Percentiles rank a stretch among this genome's conserved stretches.
phyloP scores from a whole-genome alignment of 2,888 invertebrate genomes.

The Amiota communis region DNA sequence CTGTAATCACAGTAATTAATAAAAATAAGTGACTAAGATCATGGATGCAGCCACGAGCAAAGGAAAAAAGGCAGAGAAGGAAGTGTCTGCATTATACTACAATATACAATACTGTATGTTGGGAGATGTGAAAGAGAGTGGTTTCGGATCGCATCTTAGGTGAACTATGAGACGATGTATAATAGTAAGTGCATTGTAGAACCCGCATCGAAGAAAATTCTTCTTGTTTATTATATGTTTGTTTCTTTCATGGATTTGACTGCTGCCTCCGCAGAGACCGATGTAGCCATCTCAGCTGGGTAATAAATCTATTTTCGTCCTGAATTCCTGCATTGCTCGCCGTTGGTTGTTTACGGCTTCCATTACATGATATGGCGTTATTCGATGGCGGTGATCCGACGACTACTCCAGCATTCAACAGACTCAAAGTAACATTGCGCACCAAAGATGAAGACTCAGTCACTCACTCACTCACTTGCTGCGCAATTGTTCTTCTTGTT shows the following conservation, averaged over 20 bases:
- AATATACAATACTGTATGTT: not conserved
- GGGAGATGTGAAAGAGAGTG: slow-evolving; percentile 25
- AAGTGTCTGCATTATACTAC: slow-evolving; percentile 34
- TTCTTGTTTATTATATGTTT: not conserved
- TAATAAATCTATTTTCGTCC: slow-evolving; percentile 64
- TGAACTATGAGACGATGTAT: slow-evolving; percentile 28
- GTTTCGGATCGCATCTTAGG: slow-evolving; percentile 20
- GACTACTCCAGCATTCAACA: not conserved
- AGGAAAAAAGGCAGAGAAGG: slow-evolving; percentile 48
- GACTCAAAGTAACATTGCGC: no score
- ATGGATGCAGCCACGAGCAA: slow-evolving; percentile 22
- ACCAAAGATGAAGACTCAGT: no score
- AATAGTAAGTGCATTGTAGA: not conserved
- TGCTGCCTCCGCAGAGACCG: not conserved
- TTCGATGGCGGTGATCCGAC: not conserved
- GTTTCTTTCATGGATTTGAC: not conserved
- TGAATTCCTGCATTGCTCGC: slow-evolving; percentile 48
- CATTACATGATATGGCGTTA: slow-evolving; percentile 12
- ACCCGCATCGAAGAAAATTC: not conserved
- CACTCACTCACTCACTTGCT: slow-evolving; percentile 48
- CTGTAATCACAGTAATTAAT: slow-evolving; percentile 65
- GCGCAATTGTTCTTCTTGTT: slow-evolving; percentile 54
- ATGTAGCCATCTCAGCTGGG: slow-evolving; percentile 35
- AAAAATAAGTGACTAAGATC: slow-evolving; percentile 41
- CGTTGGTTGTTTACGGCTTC: slow-evolving; percentile 18